Conservation (phyloP, 2,113 vertebrate genomes). For the Galeopterus variegatus region DNA sequence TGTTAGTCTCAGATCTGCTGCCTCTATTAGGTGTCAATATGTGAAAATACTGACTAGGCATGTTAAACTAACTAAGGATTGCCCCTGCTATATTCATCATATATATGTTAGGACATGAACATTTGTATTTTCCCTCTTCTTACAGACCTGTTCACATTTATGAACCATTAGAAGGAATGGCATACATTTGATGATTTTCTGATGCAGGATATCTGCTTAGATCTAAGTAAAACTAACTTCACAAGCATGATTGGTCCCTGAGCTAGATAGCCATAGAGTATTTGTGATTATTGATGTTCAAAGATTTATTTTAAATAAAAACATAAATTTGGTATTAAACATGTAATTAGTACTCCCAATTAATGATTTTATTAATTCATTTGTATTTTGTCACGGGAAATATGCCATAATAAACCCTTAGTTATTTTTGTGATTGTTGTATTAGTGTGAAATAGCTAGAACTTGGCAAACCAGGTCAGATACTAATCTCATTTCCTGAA, state of each 20-base stretch:
- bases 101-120: neutral
- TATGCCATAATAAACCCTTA: neutral
- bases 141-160: neutral
- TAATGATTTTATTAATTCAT: slow-evolving; percentile 26
- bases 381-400: slow-evolving; percentile 24
- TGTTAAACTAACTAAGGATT: neutral
- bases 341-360: neutral
- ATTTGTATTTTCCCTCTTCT: neutral
- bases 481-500: slow-evolving; percentile 38
- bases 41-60: neutral
- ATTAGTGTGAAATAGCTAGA: slow-evolving; percentile 8
- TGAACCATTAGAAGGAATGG: neutral
- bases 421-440: slow-evolving; percentile 25
- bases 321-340: neutral
- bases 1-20: neutral
- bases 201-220: neutral
- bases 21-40: neutral
- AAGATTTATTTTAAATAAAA: slow-evolving; percentile 21
- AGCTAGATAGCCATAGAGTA: neutral
- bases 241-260: neutral
- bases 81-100: neutral
- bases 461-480: slow-evolving; percentile 6
- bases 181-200: neutral
- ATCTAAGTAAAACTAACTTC: neutral
- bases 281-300: neutral